These are phyloP conservation scores for Hypsopygia costalis DNA, from an alignment of 2,888 invertebrate species.

Conservation along the genomic window DNA sequence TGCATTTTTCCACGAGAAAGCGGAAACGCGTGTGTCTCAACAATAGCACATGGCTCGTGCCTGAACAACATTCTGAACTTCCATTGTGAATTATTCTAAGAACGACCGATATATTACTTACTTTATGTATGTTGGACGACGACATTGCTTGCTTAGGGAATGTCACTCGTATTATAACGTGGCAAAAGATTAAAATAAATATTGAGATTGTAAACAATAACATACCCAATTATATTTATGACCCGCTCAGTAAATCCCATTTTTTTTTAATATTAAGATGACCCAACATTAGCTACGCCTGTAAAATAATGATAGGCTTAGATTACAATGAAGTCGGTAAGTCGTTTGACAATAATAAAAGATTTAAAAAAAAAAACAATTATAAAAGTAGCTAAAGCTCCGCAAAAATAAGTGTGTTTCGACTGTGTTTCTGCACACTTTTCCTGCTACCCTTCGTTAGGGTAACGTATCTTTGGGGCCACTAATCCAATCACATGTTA, in stretches of 20 bases:
- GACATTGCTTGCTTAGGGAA: background rate
- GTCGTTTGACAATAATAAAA: too few relatives aligned
- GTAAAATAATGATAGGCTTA: too few relatives aligned
- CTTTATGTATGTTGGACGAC: background rate
- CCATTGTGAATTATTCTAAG: slow-evolving; percentile 67
- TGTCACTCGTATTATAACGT: too few relatives aligned
- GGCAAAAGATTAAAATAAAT: too few relatives aligned
- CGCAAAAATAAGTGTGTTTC: background rate
- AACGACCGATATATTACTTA: slow-evolving; percentile 42
- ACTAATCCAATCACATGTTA: slow-evolving; percentile 60
- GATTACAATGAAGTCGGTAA: too few relatives aligned
- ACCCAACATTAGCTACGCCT: too few relatives aligned
- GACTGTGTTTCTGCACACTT: slow-evolving; percentile 6
- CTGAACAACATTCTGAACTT: slow-evolving; percentile 57
- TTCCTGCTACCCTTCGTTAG: slow-evolving; percentile 13
- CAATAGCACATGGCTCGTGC: slow-evolving; percentile 65
- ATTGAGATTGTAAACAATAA: too few relatives aligned
- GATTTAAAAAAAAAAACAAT: too few relatives aligned
- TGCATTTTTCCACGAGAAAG: slow-evolving; percentile 79
- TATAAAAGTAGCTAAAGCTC: too few relatives aligned
- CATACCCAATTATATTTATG: too few relatives aligned
- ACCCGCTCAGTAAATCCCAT: too few relatives aligned
- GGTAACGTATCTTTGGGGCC: slow-evolving; percentile 36
- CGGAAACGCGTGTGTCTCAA: slow-evolving; percentile 74
- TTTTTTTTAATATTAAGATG: too few relatives aligned